Conservation (phyloP, 1,140 invertebrate species). For the Dryas iulia region DNA sequence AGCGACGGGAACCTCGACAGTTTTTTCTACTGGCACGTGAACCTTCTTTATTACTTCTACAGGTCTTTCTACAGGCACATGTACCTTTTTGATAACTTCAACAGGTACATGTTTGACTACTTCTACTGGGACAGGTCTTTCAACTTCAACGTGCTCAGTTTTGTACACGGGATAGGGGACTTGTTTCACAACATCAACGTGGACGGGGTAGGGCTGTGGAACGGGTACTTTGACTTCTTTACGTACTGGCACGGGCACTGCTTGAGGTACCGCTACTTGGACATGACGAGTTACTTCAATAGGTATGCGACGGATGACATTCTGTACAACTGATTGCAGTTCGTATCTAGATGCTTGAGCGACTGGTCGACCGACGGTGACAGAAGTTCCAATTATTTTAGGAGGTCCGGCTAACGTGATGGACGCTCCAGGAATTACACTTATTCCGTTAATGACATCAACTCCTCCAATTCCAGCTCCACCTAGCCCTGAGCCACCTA, state of each 20-base stretch:
- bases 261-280: slow-evolving; percentile 63
- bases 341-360: slow-evolving; percentile 55
- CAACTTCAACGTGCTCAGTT: slow-evolving; percentile 69
- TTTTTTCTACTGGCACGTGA: slow-evolving; percentile 69
- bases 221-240: slow-evolving; percentile 71
- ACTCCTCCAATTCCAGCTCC: background rate
- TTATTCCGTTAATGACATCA: background rate
- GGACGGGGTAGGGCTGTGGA: slow-evolving; percentile 73
- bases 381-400: slow-evolving; percentile 60
- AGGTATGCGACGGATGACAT: slow-evolving; percentile 63
- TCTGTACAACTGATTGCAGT: slow-evolving; percentile 68
- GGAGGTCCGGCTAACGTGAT: slow-evolving; percentile 36
- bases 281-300: slow-evolving; percentile 66
- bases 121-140: slow-evolving; percentile 69
- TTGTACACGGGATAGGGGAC: slow-evolving; percentile 73
- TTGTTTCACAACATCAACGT: slow-evolving; percentile 70
- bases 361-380: slow-evolving; percentile 51
- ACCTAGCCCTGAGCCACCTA: background rate
- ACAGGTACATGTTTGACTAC: slow-evolving; percentile 69
- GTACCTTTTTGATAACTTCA: slow-evolving; percentile 70
- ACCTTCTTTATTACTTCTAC: slow-evolving; percentile 73
- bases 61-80: slow-evolving; percentile 66
- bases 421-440: background rate
- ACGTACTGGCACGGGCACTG: slow-evolving; percentile 63
- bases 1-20: slow-evolving; percentile 65